Evolutionary conservation across 2,113 vertebrate genomes (phyloP).

Genomic region (Megaptera novaeangliae): DNA sequence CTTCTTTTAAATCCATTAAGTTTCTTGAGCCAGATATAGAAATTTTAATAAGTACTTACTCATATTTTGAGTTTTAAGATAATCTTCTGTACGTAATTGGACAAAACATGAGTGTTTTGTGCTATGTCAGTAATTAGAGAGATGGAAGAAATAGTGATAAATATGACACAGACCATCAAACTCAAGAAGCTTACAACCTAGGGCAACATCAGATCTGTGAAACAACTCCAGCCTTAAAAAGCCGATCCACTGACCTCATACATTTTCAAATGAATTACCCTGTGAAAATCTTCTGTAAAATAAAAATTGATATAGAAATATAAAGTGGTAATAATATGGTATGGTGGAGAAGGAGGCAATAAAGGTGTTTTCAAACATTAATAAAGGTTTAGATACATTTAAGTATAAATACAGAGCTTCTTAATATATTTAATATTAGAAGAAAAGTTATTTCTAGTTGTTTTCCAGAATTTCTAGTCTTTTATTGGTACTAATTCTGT

Average conservation of each 20-base stretch:
- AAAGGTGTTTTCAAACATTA: neutral
- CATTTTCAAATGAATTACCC: neutral
- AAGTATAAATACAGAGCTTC: neutral
- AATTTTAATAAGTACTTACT: neutral
- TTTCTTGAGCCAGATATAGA: neutral
- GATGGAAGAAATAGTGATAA: neutral
- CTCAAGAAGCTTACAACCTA: neutral
- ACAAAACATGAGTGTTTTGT: neutral
- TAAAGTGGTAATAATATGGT: neutral
- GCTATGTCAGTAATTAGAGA: neutral
- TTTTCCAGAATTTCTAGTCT: conserved; percentile 13
- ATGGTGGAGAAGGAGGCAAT: neutral
- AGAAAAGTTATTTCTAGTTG: neutral
- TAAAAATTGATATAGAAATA: neutral
- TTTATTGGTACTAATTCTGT: neutral
- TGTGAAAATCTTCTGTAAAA: neutral
- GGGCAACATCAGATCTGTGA: neutral
- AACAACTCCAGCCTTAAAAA: neutral
- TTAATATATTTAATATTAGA: neutral
- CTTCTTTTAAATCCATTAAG: neutral
- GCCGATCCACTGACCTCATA: neutral
- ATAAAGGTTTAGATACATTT: neutral
- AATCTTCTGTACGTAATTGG: neutral
- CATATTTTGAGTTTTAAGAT: neutral
- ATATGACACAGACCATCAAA: neutral